phyloP scores from a whole-genome alignment of 1,140 invertebrate genomes.

The Papilio polytes region DNA sequence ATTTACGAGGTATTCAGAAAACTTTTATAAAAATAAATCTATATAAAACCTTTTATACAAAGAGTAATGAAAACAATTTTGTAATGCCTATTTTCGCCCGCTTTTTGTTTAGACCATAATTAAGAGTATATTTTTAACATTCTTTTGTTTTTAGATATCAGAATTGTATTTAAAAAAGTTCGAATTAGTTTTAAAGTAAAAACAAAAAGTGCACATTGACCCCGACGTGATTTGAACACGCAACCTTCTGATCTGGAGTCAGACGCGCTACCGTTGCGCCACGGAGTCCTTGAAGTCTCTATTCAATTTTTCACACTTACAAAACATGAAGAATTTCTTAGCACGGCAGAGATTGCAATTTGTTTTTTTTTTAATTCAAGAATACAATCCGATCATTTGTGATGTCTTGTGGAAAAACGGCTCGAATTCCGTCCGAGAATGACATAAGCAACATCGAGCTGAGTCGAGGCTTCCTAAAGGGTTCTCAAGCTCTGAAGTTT shows the following conservation, averaged over 20 bases:
- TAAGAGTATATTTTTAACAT: no score
- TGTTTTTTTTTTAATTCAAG: neutral
- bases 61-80: neutral
- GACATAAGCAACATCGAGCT: neutral
- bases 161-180: neutral
- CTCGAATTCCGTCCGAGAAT: neutral
- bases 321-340: no score
- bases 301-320: no score
- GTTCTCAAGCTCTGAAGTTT: neutral
- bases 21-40: neutral
- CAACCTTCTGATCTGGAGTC: no score
- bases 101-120: neutral
- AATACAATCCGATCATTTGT: no score
- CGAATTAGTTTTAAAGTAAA: neutral
- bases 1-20: neutral
- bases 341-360: neutral
- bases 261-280: constrained; percentile 92
- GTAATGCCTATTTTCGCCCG: neutral
- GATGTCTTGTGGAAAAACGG: no score
- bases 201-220: constrained; percentile 83
- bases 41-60: neutral
- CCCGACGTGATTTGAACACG: constrained; percentile 53
- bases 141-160: no score
- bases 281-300: constrained; percentile 86
- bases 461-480: neutral